Conservation (phyloP, 1,140 invertebrate species). For the Formica selysi region DNA sequence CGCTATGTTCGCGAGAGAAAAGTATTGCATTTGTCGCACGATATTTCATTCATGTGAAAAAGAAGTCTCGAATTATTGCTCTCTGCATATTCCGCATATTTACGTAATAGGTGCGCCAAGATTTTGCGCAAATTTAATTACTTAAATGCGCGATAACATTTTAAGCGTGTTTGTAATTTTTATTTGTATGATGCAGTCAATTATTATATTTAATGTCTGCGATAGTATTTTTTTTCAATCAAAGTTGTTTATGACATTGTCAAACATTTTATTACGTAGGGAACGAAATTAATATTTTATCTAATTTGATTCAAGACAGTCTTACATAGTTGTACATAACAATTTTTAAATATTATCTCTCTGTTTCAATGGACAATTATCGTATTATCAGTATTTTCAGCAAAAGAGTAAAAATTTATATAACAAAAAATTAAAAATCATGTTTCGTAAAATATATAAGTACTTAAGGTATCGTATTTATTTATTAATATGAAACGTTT, state of each 20-base stretch:
- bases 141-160: not conserved
- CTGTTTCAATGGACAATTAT: not conserved
- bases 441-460: not conserved
- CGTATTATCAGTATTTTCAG: not conserved
- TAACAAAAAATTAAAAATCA: not conserved
- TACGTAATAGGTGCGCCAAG: not conserved
- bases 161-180: not conserved
- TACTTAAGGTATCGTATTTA: conserved; percentile 5
- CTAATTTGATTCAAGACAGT: not conserved
- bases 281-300: not conserved
- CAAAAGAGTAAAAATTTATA: not conserved
- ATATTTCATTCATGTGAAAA: not conserved
- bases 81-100: not conserved
- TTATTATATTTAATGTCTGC: not conserved
- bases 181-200: not conserved
- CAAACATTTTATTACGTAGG: not conserved
- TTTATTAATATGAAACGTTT: not conserved
- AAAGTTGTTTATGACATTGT: not conserved
- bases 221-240: not conserved
- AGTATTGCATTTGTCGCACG: not conserved
- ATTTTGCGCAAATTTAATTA: conserved; percentile 11
- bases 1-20: conserved; percentile 8
- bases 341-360: not conserved
- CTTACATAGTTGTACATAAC: not conserved
- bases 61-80: not conserved